Percentiles rank a stretch among this genome's conserved stretches.
These are phyloP conservation scores for Venturia canescens DNA, from an alignment of 1,140 invertebrate genomes.

Conservation along the genomic window DNA sequence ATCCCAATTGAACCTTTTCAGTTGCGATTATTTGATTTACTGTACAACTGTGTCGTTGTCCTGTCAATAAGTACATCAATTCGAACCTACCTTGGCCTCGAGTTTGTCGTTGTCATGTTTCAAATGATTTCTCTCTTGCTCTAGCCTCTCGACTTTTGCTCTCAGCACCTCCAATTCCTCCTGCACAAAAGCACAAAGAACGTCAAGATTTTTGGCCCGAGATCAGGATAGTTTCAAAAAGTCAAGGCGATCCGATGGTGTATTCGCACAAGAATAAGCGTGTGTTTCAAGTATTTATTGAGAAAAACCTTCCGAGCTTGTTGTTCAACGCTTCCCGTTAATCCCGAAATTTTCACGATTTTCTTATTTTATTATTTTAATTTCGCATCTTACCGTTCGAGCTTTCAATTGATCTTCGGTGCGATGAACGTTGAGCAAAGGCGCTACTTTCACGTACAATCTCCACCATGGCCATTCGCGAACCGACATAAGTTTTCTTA, in stretches of 20 bases:
- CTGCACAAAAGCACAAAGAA: conserved; percentile 76
- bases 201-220: conserved; percentile 32
- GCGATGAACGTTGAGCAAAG: conserved; percentile 93
- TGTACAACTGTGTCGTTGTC: neutral
- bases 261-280: neutral
- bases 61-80: neutral
- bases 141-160: conserved; percentile 89
- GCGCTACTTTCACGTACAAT: conserved; percentile 91
- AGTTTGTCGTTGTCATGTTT: conserved; percentile 93
- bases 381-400: conserved; percentile 81
- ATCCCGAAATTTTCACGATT: too few relatives aligned
- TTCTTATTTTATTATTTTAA: neutral
- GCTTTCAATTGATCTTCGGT: conserved; percentile 92
- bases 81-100: conserved; percentile 89
- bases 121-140: conserved; percentile 88
- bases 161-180: conserved; percentile 91
- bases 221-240: conserved; percentile 6
- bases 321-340: neutral
- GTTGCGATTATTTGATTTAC: neutral
- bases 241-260: conserved; percentile 13
- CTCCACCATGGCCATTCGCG: conserved; percentile 98
- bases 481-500: conserved; percentile 92
- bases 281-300: neutral
- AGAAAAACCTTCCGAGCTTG: neutral
- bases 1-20: neutral